phyloP scores from a whole-genome alignment of 2,113 vertebrate genomes.

The Apaloderma vittatum region DNA sequence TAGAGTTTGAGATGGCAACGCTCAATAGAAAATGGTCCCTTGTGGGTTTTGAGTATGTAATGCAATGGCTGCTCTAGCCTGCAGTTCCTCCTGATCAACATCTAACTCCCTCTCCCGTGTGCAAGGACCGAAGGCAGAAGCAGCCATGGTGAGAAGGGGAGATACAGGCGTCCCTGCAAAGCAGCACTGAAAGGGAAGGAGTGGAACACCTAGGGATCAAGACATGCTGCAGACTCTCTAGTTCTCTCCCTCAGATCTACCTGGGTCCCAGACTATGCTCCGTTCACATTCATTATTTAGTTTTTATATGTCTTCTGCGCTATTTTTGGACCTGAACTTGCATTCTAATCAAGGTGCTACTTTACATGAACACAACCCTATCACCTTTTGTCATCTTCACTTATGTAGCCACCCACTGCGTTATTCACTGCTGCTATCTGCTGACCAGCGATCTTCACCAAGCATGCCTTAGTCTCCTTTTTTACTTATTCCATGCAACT shows the following conservation, averaged over 20 bases:
- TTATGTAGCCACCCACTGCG: not conserved
- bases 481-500: not conserved
- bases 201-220: not conserved
- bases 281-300: not conserved
- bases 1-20: constrained; percentile 19
- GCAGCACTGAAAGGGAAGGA: not conserved
- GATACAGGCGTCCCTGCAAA: not conserved
- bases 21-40: not conserved
- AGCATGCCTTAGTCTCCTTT: not conserved
- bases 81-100: not conserved
- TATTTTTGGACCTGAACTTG: not conserved
- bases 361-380: not conserved
- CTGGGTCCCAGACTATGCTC: not conserved
- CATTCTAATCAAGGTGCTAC: not conserved
- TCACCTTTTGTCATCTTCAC: not conserved
- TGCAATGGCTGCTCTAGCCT: not conserved
- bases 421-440: not conserved
- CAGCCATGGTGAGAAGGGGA: not conserved
- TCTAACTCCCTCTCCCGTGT: not conserved
- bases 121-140: not conserved
- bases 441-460: not conserved
- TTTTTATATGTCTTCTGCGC: not conserved
- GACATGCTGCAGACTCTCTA: not conserved
- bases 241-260: not conserved
- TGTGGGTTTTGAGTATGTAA: not conserved